phyloP scores from a whole-genome alignment of 2,888 invertebrate genomes.

The Sminthurides aquaticus region DNA sequence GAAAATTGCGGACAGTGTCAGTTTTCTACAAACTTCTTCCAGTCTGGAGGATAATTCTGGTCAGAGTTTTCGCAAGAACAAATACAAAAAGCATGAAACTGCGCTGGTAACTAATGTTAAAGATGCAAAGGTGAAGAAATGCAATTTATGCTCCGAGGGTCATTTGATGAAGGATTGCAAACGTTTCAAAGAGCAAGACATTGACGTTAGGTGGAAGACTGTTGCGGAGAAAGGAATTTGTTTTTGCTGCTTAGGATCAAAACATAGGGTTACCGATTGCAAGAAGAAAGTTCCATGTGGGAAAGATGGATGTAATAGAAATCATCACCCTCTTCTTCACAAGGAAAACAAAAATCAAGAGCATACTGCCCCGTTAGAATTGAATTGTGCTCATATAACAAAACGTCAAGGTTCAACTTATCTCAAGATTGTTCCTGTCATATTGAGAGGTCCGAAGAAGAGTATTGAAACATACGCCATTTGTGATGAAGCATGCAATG shows the following conservation, averaged over 20 bases:
- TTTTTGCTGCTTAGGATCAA: constrained; percentile 5
- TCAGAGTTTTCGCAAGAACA: neutral
- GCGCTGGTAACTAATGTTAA: neutral
- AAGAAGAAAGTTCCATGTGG: neutral
- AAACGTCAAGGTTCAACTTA: neutral
- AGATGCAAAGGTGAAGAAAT: neutral
- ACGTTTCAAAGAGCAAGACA: neutral
- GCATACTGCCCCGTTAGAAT: neutral
- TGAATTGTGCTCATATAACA: neutral
- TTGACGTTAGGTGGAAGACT: constrained; percentile 1
- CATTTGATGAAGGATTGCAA: constrained; percentile 11
- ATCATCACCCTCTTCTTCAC: constrained; percentile 12
- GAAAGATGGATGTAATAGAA: neutral
- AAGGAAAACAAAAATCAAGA: neutral
- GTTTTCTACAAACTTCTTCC: neutral
- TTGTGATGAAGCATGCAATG: constrained; percentile 16
- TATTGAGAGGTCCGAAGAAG: constrained; percentile 1
- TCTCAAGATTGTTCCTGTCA: constrained; percentile 15
- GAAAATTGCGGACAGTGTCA: neutral
- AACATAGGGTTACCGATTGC: neutral
- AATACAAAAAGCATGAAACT: neutral
- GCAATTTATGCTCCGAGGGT: neutral
- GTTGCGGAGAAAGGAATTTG: constrained; percentile 3
- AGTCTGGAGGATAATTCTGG: neutral
- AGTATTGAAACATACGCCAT: constrained; percentile 8